Percentiles rank a stretch among this genome's conserved stretches.
These are phyloP conservation scores for Microctenopoma steveboyesi DNA, from an alignment of 2,797 vertebrate genomes.

Conservation along the genomic window DNA sequence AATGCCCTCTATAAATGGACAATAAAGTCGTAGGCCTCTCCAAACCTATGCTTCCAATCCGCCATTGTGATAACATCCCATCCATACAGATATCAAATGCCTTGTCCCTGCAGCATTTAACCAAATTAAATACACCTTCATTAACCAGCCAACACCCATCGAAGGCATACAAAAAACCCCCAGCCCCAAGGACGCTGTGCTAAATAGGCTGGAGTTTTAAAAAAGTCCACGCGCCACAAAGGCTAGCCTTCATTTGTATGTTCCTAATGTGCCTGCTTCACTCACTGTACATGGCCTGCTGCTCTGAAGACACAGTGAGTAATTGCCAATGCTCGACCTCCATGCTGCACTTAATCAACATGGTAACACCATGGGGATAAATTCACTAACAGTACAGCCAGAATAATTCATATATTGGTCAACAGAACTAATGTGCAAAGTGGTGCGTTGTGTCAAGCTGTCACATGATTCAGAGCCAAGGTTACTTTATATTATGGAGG, in stretches of 20 bases:
- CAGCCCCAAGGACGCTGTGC: conserved; percentile 70
- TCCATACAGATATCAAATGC: conserved; percentile 72
- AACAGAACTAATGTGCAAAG: conserved; percentile 74
- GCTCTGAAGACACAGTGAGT: conserved; percentile 78
- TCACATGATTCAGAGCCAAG: conserved; percentile 77
- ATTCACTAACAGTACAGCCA: conserved; percentile 72
- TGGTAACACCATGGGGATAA: conserved; percentile 74
- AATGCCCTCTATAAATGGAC: conserved; percentile 72
- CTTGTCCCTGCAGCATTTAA: conserved; percentile 79
- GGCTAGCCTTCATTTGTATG: conserved; percentile 80
- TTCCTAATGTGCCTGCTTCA: conserved; percentile 77
- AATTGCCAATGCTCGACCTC: conserved; percentile 81
- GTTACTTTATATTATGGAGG: conserved; percentile 61
- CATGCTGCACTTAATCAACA: conserved; percentile 80
- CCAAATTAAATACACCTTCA: conserved; percentile 81
- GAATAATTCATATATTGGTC: conserved; percentile 83
- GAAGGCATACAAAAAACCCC: conserved; percentile 68
- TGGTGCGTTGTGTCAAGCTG: conserved; percentile 58
- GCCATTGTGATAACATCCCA: conserved; percentile 57
- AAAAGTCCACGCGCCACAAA: conserved; percentile 70
- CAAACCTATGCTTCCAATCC: conserved; percentile 56
- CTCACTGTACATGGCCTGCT: conserved; percentile 73
- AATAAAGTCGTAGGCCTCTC: conserved; percentile 53
- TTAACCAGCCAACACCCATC: conserved; percentile 72
- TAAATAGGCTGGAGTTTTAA: conserved; percentile 76